Base-by-base conservation (phyloP, 2,113 vertebrate genomes). In the Aphyosemion australe region DNA sequence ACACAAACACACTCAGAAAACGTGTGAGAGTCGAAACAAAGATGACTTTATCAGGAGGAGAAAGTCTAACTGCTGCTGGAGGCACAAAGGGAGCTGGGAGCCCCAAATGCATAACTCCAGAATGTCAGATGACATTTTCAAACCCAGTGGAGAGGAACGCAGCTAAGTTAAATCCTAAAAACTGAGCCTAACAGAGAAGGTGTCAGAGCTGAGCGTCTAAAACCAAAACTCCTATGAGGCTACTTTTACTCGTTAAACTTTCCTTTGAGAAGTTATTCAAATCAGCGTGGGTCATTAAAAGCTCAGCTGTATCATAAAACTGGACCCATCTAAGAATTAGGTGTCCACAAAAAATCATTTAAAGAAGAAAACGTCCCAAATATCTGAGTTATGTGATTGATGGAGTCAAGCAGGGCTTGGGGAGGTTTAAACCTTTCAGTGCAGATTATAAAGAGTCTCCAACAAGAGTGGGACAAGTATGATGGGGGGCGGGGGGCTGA, bases 81-180 rank as follows among this genome's bases (percentile, higher is more conserved):
- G 69, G 55, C n/a, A 32, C 79, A 48, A 46, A 0, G 12, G 63
- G 57, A 78, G 59, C 34, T 45, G 37, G 12, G 58, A 1, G 65
- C 57, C 67, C 68, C 60, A 42, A 34, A 58, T 5, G 5, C 59
- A 57, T 58, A 3, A 65, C 66, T 42, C 60, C 68, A 64, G 42
- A 72, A 58, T 74, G 75, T 76, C 72, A 53, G 76, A 74, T 69
- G 83, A 62, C 77, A 83, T 88, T 80, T 88, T 75, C 65, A 72
- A 74, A 85, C 61, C 63, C 61, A 65, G 42, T 21, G 31, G 68
- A 69, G 55, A 65, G 39, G 61, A 70, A 72, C 42, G 49, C 64
- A 72, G 45, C 16, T 69, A 76, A 57, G 51, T 12, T 55, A 56
- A 65, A 74, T 70, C 73, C 61, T 32, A 21, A 74, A 37, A 54